A percentile compares a stretch with the other conserved stretches of the same genome.
phyloP scores from a whole-genome alignment of 2,113 vertebrate species.

The Pteruthius melanotis region DNA sequence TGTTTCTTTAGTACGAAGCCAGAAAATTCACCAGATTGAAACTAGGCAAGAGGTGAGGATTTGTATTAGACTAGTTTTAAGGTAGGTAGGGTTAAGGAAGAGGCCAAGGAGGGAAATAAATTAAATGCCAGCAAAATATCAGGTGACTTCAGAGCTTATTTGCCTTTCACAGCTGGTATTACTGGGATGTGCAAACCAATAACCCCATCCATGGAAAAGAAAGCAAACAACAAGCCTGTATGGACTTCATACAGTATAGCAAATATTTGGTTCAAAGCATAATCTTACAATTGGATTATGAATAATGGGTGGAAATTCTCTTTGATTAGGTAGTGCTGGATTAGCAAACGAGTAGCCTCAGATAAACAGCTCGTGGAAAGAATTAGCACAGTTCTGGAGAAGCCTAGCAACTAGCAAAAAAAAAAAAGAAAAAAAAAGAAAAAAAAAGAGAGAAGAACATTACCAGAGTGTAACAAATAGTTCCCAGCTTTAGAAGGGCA shows the following conservation, averaged over 20 bases:
- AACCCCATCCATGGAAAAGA: background rate
- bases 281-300: background rate
- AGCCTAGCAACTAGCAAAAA: background rate
- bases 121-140: background rate
- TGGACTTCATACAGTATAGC: background rate
- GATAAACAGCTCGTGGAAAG: background rate
- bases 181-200: background rate
- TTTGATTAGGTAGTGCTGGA: background rate
- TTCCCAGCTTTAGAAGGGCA: background rate
- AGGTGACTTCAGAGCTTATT: conserved; percentile 23
- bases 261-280: background rate
- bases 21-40: background rate
- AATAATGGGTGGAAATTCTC: background rate
- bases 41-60: background rate
- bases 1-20: background rate
- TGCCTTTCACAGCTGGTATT: background rate
- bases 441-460: background rate
- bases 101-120: background rate
- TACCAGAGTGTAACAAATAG: background rate
- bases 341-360: background rate
- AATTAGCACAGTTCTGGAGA: background rate
- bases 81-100: background rate
- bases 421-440: background rate
- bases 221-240: background rate
- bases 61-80: background rate